Percentiles rank a stretch among this genome's conserved stretches.
phyloP scores from a whole-genome alignment of 2,113 vertebrate genomes.

The Hydrolagus affinis region DNA sequence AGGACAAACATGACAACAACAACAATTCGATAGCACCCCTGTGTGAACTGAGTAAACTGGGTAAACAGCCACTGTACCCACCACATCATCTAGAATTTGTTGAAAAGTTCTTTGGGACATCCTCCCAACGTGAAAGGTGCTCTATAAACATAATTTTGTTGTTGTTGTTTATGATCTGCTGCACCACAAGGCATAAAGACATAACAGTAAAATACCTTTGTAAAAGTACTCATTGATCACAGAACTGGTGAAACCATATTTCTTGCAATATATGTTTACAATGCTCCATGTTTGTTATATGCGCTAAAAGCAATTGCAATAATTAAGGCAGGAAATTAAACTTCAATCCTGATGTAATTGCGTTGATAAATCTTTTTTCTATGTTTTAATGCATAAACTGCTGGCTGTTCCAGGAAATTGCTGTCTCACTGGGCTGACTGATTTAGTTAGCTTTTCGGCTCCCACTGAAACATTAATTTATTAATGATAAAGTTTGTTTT shows the following conservation, averaged over 20 bases:
- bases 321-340: conserved; percentile 6
- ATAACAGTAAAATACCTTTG: background rate
- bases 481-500: too few relatives aligned
- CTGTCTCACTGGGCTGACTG: background rate
- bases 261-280: background rate
- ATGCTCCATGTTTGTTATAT: background rate
- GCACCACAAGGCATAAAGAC: background rate
- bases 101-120: background rate
- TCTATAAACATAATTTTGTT: too few relatives aligned
- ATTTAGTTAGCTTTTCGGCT: background rate
- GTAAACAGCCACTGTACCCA: too few relatives aligned
- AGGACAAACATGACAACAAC: too few relatives aligned
- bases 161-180: background rate
- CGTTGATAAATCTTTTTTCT: background rate
- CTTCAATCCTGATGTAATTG: background rate
- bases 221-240: background rate
- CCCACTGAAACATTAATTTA: too few relatives aligned
- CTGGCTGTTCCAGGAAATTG: too few relatives aligned
- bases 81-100: background rate
- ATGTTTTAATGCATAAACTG: too few relatives aligned
- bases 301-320: background rate
- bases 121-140: too few relatives aligned
- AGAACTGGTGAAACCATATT: background rate
- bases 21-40: too few relatives aligned
- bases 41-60: too few relatives aligned